Base-by-base conservation (phyloP, 1,140 invertebrate species). In the Adoxophyes honmai region DNA sequence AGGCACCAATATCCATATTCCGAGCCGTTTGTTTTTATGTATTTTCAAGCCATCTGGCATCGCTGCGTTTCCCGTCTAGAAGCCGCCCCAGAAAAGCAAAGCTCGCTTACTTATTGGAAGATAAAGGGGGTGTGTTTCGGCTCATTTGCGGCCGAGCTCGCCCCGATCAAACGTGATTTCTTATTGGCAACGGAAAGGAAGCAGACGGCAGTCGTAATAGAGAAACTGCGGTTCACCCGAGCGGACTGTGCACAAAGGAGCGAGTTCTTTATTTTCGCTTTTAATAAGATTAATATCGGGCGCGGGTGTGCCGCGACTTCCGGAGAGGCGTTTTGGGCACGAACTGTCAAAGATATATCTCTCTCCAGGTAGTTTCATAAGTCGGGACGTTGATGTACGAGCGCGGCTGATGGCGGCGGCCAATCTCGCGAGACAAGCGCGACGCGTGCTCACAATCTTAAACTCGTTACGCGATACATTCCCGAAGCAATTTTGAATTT, bases 91-190 rank as follows among this genome's bases (percentile, higher is more conserved):
- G 69, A 57, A 68, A 77, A 71, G 66, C 70, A 70, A 75, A 77
- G 66, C 68, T 76, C 62, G 66, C 54, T 78, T 73, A 78, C 71
- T 82, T 83, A 80, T 82, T 83, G 74, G 74, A 76, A 82, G 78
- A 83, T 86, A 86, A 83, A 86, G 70, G 74, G 73, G 63, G 69
- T 73, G 63, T 85, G 78, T 82, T 86, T 81, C 80, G 80, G 75
- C 66, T 81, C 80, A 82, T 86, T 86, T 83, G 71, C 74, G 79
- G 75, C 58, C 59, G 73, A 68, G 63, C 71, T 73, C 60, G 66
- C 71, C 60, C 68, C 67, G 70, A 77, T 78, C 66, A 62, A 80
- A 82, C 70, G 78, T 75, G 78, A 81, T 83, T 83, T 78, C 74
- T 77, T 78, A 81, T 75, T 78, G 75, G 62, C 55, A 72, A 66